A percentile compares a stretch with the other conserved stretches of the same genome.
phyloP scores from a whole-genome alignment of 2,797 vertebrate genomes.

The Sarcoramphus papa region DNA sequence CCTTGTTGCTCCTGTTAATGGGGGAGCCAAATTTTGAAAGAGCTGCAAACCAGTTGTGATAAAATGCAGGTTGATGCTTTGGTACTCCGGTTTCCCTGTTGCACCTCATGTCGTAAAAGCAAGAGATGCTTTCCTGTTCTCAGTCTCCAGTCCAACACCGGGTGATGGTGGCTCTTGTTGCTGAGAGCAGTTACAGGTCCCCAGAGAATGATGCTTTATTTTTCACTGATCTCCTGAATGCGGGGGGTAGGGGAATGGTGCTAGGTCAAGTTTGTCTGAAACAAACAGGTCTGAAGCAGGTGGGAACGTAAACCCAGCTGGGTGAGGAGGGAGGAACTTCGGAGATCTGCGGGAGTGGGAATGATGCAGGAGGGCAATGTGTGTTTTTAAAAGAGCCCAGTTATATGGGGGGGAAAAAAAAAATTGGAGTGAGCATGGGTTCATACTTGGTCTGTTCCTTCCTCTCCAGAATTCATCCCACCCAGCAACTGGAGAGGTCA shows the following conservation, averaged over 20 bases:
- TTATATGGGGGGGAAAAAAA: neutral
- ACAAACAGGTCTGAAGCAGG: neutral
- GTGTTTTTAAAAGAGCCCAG: neutral
- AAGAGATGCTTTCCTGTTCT: neutral
- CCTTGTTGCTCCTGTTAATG: neutral
- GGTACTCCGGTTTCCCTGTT: neutral
- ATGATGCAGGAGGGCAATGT: neutral
- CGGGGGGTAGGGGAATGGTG: neutral
- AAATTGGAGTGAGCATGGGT: neutral
- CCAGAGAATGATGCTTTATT: neutral
- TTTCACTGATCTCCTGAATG: neutral
- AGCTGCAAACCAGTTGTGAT: neutral
- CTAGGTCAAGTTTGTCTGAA: neutral
- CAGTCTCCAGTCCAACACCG: fast-evolving
- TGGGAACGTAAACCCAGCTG: too few relatives aligned
- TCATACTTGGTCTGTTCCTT: neutral
- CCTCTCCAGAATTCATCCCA: neutral
- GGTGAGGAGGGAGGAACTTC: neutral
- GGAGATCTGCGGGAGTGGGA: neutral
- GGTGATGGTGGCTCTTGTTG: neutral
- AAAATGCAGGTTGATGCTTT: neutral
- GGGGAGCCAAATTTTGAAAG: neutral
- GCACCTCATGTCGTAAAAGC: neutral
- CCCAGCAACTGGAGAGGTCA: neutral
- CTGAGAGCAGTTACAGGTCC: neutral